These are phyloP conservation scores for Rissa tridactyla DNA, from an alignment of 2,113 vertebrate species.

Conservation along the genomic window DNA sequence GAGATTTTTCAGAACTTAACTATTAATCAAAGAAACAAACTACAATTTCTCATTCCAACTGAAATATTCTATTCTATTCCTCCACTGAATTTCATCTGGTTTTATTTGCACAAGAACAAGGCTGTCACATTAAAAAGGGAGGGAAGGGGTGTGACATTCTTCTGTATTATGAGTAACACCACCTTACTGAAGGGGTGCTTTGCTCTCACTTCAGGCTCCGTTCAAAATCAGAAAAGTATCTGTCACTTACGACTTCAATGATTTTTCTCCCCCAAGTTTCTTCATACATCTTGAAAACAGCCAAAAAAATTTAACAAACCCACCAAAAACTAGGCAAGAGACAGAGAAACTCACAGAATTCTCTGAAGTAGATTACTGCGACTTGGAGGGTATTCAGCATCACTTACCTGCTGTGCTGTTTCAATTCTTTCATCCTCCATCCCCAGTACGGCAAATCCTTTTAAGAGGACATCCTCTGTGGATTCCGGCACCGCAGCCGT, in stretches of 20 bases:
- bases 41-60: neutral
- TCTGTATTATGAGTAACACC: neutral
- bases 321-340: neutral
- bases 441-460: slow-evolving; percentile 85
- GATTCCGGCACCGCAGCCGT: slow-evolving; percentile 84
- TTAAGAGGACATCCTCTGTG: slow-evolving; percentile 87
- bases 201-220: neutral
- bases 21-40: neutral
- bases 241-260: neutral
- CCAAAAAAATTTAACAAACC: neutral
- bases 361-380: neutral
- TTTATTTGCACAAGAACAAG: neutral
- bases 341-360: neutral
- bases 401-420: slow-evolving; percentile 92
- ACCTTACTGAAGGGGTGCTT: neutral
- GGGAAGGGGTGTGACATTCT: accelerated
- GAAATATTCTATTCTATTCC: neutral
- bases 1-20: neutral
- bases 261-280: neutral
- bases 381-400: neutral
- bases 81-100: neutral
- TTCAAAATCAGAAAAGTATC: neutral
- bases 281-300: neutral
- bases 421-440: slow-evolving; percentile 90
- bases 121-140: neutral